These are phyloP conservation scores for Tachina lurida DNA, from an alignment of 2,888 invertebrate species.

Conservation along the genomic window DNA sequence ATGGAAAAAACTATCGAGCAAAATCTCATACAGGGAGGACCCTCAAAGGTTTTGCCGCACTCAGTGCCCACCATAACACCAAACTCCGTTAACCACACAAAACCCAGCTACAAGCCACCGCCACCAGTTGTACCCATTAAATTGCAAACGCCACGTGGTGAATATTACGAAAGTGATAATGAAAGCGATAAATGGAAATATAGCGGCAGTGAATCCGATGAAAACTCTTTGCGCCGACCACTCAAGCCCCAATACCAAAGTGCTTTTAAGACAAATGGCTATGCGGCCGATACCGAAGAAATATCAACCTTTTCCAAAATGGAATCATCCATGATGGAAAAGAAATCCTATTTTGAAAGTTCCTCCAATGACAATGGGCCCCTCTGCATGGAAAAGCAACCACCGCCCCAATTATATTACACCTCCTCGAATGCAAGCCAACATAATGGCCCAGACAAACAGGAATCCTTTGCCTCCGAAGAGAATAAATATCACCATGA, in stretches of 20 bases:
- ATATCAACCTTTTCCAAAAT: constrained; percentile 83
- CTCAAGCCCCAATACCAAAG: constrained; percentile 81
- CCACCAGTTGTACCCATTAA: constrained; percentile 85
- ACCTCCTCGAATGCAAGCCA: constrained; percentile 68
- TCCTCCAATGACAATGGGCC: constrained; percentile 68
- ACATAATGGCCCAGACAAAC: constrained; percentile 72
- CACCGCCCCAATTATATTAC: constrained; percentile 76
- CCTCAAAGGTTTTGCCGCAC: constrained; percentile 84
- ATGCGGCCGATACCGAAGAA: constrained; percentile 89
- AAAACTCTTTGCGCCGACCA: constrained; percentile 85
- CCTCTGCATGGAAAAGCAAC: constrained; percentile 70
- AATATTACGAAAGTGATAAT: constrained; percentile 86
- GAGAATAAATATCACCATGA: constrained; percentile 76
- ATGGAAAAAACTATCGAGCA: constrained; percentile 85
- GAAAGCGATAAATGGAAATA: constrained; percentile 88
- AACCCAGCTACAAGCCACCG: constrained; percentile 82
- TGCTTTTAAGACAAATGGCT: constrained; percentile 84
- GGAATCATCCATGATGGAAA: constrained; percentile 77
- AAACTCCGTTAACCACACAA: constrained; percentile 76
- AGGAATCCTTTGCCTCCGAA: constrained; percentile 68
- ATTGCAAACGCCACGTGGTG: constrained; percentile 84
- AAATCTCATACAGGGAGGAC: constrained; percentile 83
- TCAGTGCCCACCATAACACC: constrained; percentile 85
- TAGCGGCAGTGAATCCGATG: constrained; percentile 87
- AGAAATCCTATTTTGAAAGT: constrained; percentile 77